Evolutionary conservation across 2,888 invertebrate genomes (phyloP), one percentile per base, ranked within the genome.

Genomic region (Peribatodes rhomboidaria): DNA sequence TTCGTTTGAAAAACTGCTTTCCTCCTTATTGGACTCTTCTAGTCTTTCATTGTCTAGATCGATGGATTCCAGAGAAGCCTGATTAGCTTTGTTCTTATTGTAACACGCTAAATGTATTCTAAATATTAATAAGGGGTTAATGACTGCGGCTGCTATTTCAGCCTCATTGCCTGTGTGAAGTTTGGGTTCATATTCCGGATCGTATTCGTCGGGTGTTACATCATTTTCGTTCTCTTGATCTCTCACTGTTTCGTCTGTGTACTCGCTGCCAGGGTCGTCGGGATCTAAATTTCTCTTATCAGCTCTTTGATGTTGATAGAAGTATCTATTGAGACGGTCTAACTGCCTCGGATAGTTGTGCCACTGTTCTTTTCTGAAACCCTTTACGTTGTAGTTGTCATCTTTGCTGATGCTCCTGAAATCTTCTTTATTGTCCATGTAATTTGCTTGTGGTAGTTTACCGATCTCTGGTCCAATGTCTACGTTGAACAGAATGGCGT

Each of bases 341-440:
- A 91, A 73, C 65, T 89, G 90, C 58, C 90, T 81, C 1, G 92
- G 91, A 68, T 92, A 92, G 73, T 90, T 89, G 62, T 88, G 90
- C 91, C 90, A 90, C 75, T 89, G 89, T 70, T 91, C 86, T 84
- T 88, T 85, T 42, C 88, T 78, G 65, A 83, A 88, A n/a, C 88
- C 89, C 66, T 90, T 83, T 1, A 84, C 85, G 61, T 86, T 83
- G 56, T 85, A 83, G 67, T 81, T 81, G 31, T 85, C 79, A 44
- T 83, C 78, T 65, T 82, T 82, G 61, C 74, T 79, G 39, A 82
- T 72, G 35, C 79, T 74, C 62, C 75, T 82, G 22, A 79, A 75
- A 67, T 78, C 78, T 61, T 78, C 77, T 71, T 83, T 77, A 81
- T 83, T 80, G 78, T 80, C 73, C 27, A 68, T 53, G 65, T 81